Evolutionary conservation across 2,797 vertebrate species (phyloP).

Genomic region (Melopsittacus undulatus): DNA sequence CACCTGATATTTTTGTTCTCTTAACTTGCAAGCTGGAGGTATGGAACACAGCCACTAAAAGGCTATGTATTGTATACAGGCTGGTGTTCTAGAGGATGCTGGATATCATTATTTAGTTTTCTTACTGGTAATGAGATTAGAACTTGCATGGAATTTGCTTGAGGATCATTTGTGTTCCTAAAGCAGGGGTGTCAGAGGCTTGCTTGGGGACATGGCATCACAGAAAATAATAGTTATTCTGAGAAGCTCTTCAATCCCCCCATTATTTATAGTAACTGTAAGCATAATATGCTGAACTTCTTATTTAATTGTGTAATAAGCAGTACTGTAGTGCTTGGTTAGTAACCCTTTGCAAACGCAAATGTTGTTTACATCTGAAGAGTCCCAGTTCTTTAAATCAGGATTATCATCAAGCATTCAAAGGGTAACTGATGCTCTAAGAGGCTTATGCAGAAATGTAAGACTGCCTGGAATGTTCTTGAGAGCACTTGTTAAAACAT

Average conservation of each 20-base stretch:
- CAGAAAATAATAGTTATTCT: not conserved
- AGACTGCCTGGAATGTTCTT: not conserved
- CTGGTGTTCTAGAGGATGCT: not conserved
- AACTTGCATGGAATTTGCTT: not conserved
- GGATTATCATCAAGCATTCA: not conserved
- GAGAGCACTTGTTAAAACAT: not conserved
- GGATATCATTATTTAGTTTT: not conserved
- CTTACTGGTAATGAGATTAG: not conserved
- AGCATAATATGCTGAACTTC: not conserved
- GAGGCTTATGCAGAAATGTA: not conserved
- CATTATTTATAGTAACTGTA: not conserved
- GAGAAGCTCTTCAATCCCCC: not conserved
- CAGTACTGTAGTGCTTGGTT: not conserved
- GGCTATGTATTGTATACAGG: not conserved
- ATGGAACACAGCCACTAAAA: not conserved
- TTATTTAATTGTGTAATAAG: not conserved
- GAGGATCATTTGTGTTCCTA: not conserved
- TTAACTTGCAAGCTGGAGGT: not conserved
- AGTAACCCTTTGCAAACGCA: not conserved
- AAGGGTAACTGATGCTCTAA: not conserved
- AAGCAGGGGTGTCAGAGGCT: not conserved
- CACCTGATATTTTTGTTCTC: not conserved
- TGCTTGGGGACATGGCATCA: not conserved
- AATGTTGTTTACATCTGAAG: not conserved
- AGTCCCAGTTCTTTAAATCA: not conserved